Conservation (phyloP, 2,113 vertebrate genomes). For the Xerus inauris region DNA sequence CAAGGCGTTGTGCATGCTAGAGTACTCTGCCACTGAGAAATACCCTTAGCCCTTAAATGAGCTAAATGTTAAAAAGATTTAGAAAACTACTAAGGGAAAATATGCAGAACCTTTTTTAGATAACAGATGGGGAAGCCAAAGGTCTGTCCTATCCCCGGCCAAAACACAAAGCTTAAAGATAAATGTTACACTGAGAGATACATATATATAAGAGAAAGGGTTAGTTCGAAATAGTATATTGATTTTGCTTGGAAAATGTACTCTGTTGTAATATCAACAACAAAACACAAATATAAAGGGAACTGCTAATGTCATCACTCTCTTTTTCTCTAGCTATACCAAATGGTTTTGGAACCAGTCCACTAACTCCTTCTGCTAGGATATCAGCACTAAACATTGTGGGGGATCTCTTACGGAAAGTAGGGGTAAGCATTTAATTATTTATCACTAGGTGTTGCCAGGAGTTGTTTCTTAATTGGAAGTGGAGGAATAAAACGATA, state of each 20-base stretch:
- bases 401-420: slow-evolving; percentile 98
- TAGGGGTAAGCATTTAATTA: slow-evolving; percentile 91
- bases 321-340: slow-evolving; percentile 89
- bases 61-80: background rate
- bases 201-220: background rate
- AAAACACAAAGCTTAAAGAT: background rate
- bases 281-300: background rate
- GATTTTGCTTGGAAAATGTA: background rate
- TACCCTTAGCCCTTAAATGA: background rate
- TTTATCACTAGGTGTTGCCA: background rate
- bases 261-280: slow-evolving; percentile 1
- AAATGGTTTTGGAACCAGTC: slow-evolving; percentile 95
- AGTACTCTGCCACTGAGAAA: background rate
- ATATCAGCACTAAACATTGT: slow-evolving; percentile 99
- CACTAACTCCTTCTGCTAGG: slow-evolving; percentile 96
- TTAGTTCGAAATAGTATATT: background rate
- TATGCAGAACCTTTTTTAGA: background rate
- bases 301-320: background rate
- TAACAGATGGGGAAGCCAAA: background rate
- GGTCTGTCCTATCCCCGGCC: background rate
- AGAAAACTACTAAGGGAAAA: background rate
- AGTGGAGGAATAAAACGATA: background rate
- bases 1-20: background rate
- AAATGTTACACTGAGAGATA: background rate
- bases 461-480: slow-evolving; percentile 39